Evolutionary conservation across 2,888 invertebrate genomes (phyloP), one percentile per base, ranked within the genome.

Genomic region (Gryllus longicercus): DNA sequence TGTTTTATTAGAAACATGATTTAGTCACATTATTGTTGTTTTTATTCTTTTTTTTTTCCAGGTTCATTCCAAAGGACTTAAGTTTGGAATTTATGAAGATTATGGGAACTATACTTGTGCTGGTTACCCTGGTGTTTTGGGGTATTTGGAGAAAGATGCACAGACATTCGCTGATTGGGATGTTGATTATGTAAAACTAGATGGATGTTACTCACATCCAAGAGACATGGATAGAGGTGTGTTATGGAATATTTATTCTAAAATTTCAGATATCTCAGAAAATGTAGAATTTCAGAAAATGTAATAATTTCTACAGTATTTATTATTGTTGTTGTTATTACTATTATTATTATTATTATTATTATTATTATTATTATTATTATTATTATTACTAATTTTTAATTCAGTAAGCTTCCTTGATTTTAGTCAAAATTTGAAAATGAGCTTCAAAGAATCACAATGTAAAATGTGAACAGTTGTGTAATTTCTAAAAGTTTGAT

Each of bases 21-120:
- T 14, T 25, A 74, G 63, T 74, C 78, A 74, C 75, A 78, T 50
- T 75, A 82, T 75, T 51, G 76, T 63, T 5, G 3, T 63, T 63
- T 63, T 18, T 18, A 1, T 11, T 63, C 0, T 63, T 0, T 85
- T 81, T 81, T 84, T 85, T 79, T 83, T 85, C 85, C 3, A 97
- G 97, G 92, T 98, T 83, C 98, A 99, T 88, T 92, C 93, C 74
- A 95, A 94, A 87, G 97, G 97, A 21, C 89, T 99, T 77, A 97
- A 97, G 87, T 96, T 99, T 86, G 99, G 98, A 49, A 98, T 99
- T 83, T 99, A 99, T 86, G 97, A 97, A 86, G 99, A 99, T 87
- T 98, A 94, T 87, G 99, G 99, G 11, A 96, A 96, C 86, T 96
- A 95, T 87, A 99, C 99, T 0, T 99, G 99, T 87, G 98, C 95